phyloP scores from a whole-genome alignment of 2,113 vertebrate species.

The Pycnonotus jocosus region DNA sequence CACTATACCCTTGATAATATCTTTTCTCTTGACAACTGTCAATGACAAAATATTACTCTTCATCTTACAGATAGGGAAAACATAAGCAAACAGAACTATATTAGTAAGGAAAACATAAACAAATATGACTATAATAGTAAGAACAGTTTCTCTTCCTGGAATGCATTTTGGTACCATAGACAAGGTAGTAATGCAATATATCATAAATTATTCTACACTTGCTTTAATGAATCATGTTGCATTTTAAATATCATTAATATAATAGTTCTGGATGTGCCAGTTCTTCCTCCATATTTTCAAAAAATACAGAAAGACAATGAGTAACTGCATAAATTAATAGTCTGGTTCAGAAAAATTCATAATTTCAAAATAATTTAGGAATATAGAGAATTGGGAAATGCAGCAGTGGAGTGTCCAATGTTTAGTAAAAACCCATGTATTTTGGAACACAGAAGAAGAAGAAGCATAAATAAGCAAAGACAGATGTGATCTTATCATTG shows the following conservation, averaged over 20 bases:
- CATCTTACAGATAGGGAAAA: neutral
- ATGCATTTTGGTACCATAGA: neutral
- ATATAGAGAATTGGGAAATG: neutral
- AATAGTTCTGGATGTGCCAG: neutral
- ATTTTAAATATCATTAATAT: neutral
- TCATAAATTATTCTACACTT: neutral
- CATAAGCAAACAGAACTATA: neutral
- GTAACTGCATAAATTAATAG: neutral
- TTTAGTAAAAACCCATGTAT: neutral
- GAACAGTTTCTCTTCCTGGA: neutral
- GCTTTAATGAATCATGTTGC: neutral
- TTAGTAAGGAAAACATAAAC: neutral
- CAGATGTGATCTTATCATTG: neutral
- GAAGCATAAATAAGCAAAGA: neutral
- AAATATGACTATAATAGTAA: neutral
- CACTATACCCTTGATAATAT: slow-evolving; percentile 67
- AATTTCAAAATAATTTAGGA: neutral
- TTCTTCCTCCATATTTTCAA: neutral
- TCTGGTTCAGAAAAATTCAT: neutral
- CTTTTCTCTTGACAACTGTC: slow-evolving; percentile 68
- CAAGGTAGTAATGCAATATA: neutral
- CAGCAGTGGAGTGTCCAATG: neutral
- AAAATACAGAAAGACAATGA: neutral
- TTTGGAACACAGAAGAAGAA: neutral
- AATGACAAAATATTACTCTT: neutral